These are phyloP conservation scores for Halictus rubicundus DNA, from an alignment of 1,140 invertebrate species.

Conservation along the genomic window DNA sequence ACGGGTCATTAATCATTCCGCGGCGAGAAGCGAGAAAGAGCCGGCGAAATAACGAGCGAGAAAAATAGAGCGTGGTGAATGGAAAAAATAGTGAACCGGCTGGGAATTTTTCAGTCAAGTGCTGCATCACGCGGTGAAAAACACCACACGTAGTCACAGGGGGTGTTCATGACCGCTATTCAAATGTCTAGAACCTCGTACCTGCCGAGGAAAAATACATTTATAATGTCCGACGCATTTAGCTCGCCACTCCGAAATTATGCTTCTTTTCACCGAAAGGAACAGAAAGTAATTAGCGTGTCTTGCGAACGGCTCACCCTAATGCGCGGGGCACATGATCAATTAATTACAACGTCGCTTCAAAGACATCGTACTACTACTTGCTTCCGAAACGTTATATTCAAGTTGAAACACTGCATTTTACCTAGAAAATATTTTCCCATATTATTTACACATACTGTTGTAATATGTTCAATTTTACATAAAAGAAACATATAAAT, in stretches of 20 bases:
- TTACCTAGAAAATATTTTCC: too few relatives aligned
- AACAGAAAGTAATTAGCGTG: slow-evolving; percentile 24
- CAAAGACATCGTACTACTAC: not conserved
- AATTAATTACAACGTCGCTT: not conserved
- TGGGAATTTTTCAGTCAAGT: slow-evolving; percentile 67
- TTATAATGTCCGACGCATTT: slow-evolving; percentile 43
- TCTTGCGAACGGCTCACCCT: not conserved
- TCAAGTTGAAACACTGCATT: too few relatives aligned
- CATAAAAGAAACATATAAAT: too few relatives aligned
- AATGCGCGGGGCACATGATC: not conserved
- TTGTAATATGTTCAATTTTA: too few relatives aligned
- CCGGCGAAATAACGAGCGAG: slow-evolving; percentile 9
- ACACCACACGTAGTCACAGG: slow-evolving; percentile 44
- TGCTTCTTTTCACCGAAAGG: not conserved
- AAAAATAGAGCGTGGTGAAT: slow-evolving; percentile 49
- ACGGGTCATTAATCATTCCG: slow-evolving; percentile 76
- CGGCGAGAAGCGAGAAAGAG: slow-evolving; percentile 45
- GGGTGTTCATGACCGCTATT: slow-evolving; percentile 61
- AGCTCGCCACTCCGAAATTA: slow-evolving; percentile 19
- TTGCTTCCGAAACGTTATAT: too few relatives aligned
- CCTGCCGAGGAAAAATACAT: slow-evolving; percentile 37
- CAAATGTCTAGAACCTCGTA: slow-evolving; percentile 50
- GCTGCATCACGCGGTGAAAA: slow-evolving; percentile 67
- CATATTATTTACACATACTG: too few relatives aligned
- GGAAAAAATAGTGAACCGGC: slow-evolving; percentile 60